Base-by-base conservation (phyloP, 2,797 vertebrate genomes). In the Syngnathus acus region DNA sequence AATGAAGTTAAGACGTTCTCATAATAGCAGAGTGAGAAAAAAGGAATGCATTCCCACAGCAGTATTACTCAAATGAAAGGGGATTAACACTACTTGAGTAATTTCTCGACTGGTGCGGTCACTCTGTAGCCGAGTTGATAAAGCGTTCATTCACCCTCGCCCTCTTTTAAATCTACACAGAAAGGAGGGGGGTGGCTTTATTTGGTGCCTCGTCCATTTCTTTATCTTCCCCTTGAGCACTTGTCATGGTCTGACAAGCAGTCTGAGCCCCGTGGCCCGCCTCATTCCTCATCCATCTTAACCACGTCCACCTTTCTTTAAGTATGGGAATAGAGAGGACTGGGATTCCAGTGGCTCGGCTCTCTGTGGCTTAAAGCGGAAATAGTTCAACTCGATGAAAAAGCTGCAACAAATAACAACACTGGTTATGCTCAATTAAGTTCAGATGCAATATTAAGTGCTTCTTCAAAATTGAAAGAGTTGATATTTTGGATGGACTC, bases 241-340 rank as follows among this genome's bases (percentile, higher is more conserved):
- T 74, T 73, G 78, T 83, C 79, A 84, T 72, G 73, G 79, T 83
- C 75, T 89, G 84, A 83, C 75, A 80, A 70, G 66, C 77, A 65
- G 77, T 73, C 80, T 77, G 74, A 79, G 78, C 77, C 75, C 78
- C n/a, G 55, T 70, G 78, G 74, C 69, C 69, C 17, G 80, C 69
- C 66, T 78, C 73, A 76, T 67, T 80, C 74, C 71, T 78, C 68
- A 48, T 65, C 66, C 74, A 66, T 78, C 80, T 75, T 76, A 75
- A 75, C 73, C 72, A 65, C 48, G 66, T 73, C 68, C 68, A 67
- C 42, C 9, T 72, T 71, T 55, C 69, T 79, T 74, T 66, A 75
- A 76, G 64, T 70, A 74, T 72, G 69, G 74, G 73, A 72, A 70
- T 66, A 51, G 78, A 80, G 78, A 78, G 42, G 72, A 67, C 63